Conservation (phyloP, 2,113 vertebrate species). For the Clupea harengus region DNA sequence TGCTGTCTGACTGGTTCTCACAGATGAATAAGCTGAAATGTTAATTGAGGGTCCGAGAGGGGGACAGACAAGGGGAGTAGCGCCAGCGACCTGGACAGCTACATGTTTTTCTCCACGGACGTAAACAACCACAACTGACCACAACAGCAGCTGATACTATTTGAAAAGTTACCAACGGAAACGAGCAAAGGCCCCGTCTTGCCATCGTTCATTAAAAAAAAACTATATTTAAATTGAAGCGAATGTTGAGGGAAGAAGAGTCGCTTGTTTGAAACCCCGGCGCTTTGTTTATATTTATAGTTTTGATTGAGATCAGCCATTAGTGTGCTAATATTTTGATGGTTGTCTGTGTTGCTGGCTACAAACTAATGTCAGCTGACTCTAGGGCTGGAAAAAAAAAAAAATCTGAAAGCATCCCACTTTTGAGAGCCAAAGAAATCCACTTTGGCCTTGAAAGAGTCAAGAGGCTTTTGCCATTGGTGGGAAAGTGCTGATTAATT, state of each 20-base stretch:
- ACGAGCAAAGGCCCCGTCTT: too few relatives aligned
- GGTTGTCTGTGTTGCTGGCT: background rate
- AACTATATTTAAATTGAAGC: background rate
- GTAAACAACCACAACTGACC: background rate
- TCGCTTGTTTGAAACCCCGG: conserved; percentile 6
- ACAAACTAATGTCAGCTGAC: background rate
- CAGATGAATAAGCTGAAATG: conserved; percentile 42
- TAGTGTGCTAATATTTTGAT: background rate
- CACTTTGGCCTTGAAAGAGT: conserved; percentile 64
- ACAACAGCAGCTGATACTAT: background rate
- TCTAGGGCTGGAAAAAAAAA: conserved; percentile 24
- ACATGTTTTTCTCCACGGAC: background rate
- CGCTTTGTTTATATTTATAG: conserved; percentile 18
- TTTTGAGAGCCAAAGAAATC: conserved; percentile 36
- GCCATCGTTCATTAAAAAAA: background rate
- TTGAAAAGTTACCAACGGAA: background rate
- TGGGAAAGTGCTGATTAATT: conserved; percentile 83
- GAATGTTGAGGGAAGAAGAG: background rate
- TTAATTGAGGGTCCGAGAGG: conserved; percentile 29
- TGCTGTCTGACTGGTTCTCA: conserved; percentile 39
- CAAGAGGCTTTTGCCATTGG: conserved; percentile 72
- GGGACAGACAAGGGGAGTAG: background rate
- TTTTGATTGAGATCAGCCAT: conserved; percentile 27
- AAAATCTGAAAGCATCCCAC: conserved; percentile 36
- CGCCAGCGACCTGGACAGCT: background rate